Evolutionary conservation across 2,113 vertebrate species (phyloP).

Genomic region (Psettodes erumei): DNA sequence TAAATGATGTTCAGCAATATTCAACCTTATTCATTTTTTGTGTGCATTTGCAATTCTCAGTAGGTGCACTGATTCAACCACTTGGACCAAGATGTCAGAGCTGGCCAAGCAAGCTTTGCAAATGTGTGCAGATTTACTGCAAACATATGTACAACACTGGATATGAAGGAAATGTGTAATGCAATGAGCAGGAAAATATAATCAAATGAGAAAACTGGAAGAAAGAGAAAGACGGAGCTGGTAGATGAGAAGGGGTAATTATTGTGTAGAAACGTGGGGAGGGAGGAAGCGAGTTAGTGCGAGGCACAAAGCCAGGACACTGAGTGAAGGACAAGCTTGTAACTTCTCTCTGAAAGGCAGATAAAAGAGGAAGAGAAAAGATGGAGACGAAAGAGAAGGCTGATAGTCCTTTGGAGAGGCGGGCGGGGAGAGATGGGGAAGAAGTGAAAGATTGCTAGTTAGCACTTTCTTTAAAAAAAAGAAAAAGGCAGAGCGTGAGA

Average conservation of each 20-base stretch:
- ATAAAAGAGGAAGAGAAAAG: constrained; percentile 36
- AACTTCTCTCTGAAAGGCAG: constrained; percentile 34
- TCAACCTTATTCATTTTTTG: too few species aligned
- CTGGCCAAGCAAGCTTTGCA: background rate
- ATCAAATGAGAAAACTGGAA: background rate
- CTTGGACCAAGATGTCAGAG: background rate
- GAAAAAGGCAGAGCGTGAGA: constrained; percentile 52
- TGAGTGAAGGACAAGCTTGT: constrained; percentile 53
- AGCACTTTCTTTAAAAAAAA: constrained; percentile 62
- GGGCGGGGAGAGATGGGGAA: constrained; percentile 3
- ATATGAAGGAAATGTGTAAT: constrained; percentile 13
- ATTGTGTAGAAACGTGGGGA: constrained; percentile 14
- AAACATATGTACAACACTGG: background rate
- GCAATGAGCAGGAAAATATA: constrained; percentile 16
- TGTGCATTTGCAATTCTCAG: background rate
- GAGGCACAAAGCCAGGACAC: background rate
- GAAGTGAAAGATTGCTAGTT: constrained; percentile 59
- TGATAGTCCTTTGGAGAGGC: constrained; percentile 29
- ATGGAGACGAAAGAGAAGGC: constrained; percentile 36
- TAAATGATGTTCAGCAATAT: background rate
- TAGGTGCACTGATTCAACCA: background rate
- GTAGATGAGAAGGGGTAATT: constrained; percentile 45
- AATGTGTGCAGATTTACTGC: background rate
- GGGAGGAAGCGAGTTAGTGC: background rate
- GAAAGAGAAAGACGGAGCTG: constrained; percentile 7